These are phyloP conservation scores for Mesodorylaimus sp. DNA, from an alignment of 2,888 invertebrate species.

Conservation along the genomic window DNA sequence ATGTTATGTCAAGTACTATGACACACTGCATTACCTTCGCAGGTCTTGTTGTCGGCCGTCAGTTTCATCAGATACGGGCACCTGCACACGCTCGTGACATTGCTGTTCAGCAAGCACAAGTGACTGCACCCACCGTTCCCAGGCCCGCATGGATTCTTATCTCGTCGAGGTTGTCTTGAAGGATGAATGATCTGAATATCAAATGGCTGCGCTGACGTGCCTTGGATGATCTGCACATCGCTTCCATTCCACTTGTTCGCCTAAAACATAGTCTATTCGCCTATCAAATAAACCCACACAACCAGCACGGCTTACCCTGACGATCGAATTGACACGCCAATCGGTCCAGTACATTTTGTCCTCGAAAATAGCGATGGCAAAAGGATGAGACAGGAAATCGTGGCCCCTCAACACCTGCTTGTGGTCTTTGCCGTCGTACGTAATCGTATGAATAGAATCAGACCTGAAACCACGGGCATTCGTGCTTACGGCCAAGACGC, in stretches of 20 bases:
- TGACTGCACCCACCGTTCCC: slow-evolving; percentile 61
- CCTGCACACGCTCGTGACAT: slow-evolving; percentile 49
- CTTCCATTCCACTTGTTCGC: slow-evolving; percentile 70
- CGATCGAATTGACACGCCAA: slow-evolving; percentile 57
- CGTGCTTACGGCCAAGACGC: neutral
- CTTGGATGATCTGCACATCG: slow-evolving; percentile 55
- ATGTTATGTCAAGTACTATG: neutral
- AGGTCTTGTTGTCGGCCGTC: slow-evolving; percentile 45
- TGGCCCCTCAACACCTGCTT: slow-evolving; percentile 51
- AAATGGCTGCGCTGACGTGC: slow-evolving; percentile 69
- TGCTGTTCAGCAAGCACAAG: slow-evolving; percentile 52
- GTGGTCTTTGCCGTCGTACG: slow-evolving; percentile 57
- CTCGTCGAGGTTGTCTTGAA: slow-evolving; percentile 48
- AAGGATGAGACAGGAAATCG: slow-evolving; percentile 61
- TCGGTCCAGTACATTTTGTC: slow-evolving; percentile 79
- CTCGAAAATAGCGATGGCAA: slow-evolving; percentile 65
- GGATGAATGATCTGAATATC: slow-evolving; percentile 66
- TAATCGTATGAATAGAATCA: slow-evolving; percentile 64
- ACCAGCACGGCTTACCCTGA: slow-evolving; percentile 37
- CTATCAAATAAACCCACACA: neutral
- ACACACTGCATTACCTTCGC: slow-evolving; percentile 40
- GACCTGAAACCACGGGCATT: slow-evolving; percentile 38
- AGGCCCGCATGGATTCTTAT: slow-evolving; percentile 15
- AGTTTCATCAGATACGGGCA: slow-evolving; percentile 72
- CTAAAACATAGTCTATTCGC: slow-evolving; percentile 16